Conservation (phyloP, 2,888 invertebrate genomes). For the Eupeodes luniger region DNA sequence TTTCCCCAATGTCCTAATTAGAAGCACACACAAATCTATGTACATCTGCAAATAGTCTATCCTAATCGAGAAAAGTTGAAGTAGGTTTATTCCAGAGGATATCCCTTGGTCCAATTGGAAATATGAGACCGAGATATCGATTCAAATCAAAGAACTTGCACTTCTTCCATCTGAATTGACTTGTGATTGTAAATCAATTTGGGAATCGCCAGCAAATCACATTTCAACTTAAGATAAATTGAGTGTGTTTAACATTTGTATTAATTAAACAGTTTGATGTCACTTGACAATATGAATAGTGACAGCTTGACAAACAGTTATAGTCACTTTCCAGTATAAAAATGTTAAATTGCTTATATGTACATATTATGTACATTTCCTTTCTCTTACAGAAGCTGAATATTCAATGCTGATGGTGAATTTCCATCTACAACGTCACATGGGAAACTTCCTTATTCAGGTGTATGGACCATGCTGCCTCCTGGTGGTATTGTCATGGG, state of each 20-base stretch:
- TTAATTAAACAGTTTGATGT: slow-evolving; percentile 28
- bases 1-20: slow-evolving; percentile 70
- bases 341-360: background rate
- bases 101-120: slow-evolving; percentile 23
- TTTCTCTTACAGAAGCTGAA: slow-evolving; percentile 85
- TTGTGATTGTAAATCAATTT: slow-evolving; percentile 50
- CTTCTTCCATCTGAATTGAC: slow-evolving; percentile 37
- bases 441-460: slow-evolving; percentile 94
- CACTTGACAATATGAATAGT: slow-evolving; percentile 11
- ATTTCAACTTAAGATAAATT: background rate
- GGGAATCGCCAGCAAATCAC: slow-evolving; percentile 40
- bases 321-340: background rate
- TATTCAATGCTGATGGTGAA: slow-evolving; percentile 90
- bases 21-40: slow-evolving; percentile 6
- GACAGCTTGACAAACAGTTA: slow-evolving; percentile 4
- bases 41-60: slow-evolving; percentile 14
- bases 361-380: background rate
- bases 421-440: slow-evolving; percentile 91
- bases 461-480: slow-evolving; percentile 94
- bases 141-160: slow-evolving; percentile 57
- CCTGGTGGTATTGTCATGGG: slow-evolving; percentile 94
- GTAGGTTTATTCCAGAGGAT: background rate
- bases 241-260: slow-evolving; percentile 1
- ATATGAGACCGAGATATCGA: slow-evolving; percentile 61
- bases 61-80: background rate